Conservation (phyloP, 2,797 vertebrate species). For the Danio tinwini region DNA sequence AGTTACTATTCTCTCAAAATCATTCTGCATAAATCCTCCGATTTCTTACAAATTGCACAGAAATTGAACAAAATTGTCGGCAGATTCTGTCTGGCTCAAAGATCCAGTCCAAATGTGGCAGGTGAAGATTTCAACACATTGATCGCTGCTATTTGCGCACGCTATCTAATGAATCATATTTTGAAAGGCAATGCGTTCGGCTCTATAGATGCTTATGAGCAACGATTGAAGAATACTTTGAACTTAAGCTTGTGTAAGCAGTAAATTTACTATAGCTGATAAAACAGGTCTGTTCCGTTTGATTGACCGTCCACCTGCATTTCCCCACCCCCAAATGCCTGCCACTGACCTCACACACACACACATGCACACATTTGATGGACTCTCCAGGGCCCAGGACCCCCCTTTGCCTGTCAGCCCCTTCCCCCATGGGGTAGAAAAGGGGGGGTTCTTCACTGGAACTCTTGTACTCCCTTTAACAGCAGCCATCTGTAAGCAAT, state of each 20-base stretch:
- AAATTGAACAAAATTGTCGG: too few relatives aligned
- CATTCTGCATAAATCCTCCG: too few relatives aligned
- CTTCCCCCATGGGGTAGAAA: conserved; percentile 50
- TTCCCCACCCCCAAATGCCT: conserved; percentile 54
- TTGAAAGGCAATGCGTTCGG: neutral
- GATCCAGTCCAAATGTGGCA: too few relatives aligned
- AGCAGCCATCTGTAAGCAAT: conserved; percentile 81
- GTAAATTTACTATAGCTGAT: conserved; percentile 46
- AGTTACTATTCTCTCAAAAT: too few relatives aligned
- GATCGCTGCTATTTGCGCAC: too few relatives aligned
- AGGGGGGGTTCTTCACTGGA: conserved; percentile 44
- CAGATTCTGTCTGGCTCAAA: too few relatives aligned
- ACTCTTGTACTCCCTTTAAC: conserved; percentile 58
- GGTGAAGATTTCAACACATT: too few relatives aligned
- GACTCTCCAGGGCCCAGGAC: conserved; percentile 55
- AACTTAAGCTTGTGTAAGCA: conserved; percentile 20
- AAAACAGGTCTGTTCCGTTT: conserved; percentile 57
- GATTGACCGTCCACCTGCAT: conserved; percentile 67
- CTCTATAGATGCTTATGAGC: neutral
- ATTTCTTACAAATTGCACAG: too few relatives aligned
- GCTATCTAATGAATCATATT: neutral
- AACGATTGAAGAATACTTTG: neutral
- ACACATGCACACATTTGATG: conserved; percentile 48
- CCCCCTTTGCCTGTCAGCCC: conserved; percentile 53
- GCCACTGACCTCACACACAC: conserved; percentile 50